Conservation (phyloP, 1,140 invertebrate species). For the Meloidogyne floridensis region DNA sequence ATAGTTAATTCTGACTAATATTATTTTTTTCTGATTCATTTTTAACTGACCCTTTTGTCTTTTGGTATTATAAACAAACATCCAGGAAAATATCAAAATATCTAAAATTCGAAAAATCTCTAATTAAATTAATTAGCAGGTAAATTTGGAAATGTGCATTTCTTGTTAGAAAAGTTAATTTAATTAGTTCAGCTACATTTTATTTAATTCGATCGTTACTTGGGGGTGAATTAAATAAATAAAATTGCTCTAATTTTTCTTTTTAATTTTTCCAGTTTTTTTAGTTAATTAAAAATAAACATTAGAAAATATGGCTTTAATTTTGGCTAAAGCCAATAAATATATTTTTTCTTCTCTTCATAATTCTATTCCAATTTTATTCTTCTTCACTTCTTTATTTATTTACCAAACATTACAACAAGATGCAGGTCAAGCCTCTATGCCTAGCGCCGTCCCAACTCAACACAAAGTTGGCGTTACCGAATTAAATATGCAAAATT, state of each 20-base stretch:
- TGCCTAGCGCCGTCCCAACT: not conserved
- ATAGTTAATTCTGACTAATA: too few relatives aligned
- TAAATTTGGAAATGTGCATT: too few relatives aligned
- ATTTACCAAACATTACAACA: not conserved
- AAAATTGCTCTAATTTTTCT: not conserved
- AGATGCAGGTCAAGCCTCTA: not conserved
- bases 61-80: too few relatives aligned
- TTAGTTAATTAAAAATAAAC: not conserved
- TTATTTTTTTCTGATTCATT: not conserved
- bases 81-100: too few relatives aligned
- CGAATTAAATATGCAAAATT: constrained; percentile 37
- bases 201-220: not conserved
- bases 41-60: too few relatives aligned
- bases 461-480: constrained; percentile 32
- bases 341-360: constrained; percentile 5
- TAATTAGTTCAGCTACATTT: not conserved
- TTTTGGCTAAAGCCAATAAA: not conserved
- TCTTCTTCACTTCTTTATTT: not conserved
- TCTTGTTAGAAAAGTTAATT: too few relatives aligned
- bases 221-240: too few relatives aligned
- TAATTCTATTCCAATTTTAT: too few relatives aligned
- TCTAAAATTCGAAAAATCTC: too few relatives aligned
- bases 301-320: not conserved
- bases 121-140: too few relatives aligned
- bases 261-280: not conserved